These are phyloP conservation scores for Nudaria mundana DNA, from an alignment of 2,888 invertebrate genomes.

Conservation along the genomic window DNA sequence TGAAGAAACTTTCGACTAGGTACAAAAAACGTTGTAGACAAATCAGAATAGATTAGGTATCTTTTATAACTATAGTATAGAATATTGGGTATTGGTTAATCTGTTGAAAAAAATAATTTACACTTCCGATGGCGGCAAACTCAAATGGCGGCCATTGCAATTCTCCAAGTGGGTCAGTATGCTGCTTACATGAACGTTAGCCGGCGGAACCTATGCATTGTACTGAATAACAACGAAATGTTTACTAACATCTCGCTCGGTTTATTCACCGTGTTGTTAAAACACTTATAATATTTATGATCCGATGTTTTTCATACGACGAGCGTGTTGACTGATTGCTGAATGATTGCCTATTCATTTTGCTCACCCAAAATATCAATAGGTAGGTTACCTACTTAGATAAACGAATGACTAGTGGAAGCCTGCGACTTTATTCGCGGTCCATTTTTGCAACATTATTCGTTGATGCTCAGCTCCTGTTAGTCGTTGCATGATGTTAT, in stretches of 20 bases:
- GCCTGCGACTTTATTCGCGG: too few relatives aligned
- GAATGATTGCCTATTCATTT: constrained; percentile 30
- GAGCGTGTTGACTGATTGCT: constrained; percentile 26
- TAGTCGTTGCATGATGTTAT: too few relatives aligned
- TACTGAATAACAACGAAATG: constrained; percentile 33
- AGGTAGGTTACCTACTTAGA: too few relatives aligned
- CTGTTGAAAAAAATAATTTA: too few relatives aligned
- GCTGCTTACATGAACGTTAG: constrained; percentile 30
- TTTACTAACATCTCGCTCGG: constrained; percentile 41
- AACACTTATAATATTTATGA: constrained; percentile 39
- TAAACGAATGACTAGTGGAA: too few relatives aligned
- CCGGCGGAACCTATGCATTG: constrained; percentile 47
- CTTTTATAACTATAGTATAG: too few relatives aligned
- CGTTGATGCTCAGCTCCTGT: too few relatives aligned
- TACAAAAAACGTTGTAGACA: too few relatives aligned
- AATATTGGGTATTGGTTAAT: too few relatives aligned
- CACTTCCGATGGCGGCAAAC: constrained; percentile 13
- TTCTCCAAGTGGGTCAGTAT: constrained; percentile 19
- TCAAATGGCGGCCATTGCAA: constrained; percentile 21
- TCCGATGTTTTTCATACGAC: constrained; percentile 32
- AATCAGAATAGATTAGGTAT: too few relatives aligned
- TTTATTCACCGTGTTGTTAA: constrained; percentile 34
- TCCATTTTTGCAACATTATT: too few relatives aligned
- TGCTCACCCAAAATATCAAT: constrained; percentile 26
- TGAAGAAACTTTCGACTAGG: too few relatives aligned